Conservation (phyloP, 2,797 vertebrate genomes). For the Esox masquinongy region DNA sequence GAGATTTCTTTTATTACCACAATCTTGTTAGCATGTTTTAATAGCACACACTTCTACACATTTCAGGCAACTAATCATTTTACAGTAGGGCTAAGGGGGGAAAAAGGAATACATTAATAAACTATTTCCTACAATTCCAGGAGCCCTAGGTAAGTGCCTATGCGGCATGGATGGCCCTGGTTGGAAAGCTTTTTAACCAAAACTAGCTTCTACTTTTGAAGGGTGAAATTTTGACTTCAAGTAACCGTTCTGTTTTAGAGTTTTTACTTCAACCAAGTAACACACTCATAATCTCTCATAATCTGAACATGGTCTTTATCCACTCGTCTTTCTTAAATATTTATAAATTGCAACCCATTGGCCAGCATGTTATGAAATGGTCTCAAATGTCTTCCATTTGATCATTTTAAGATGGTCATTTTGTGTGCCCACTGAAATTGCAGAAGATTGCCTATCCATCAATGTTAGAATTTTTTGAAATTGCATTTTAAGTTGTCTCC, state of each 20-base stretch:
- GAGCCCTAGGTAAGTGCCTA: too few relatives aligned
- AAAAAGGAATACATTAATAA: too few relatives aligned
- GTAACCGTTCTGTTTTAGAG: background rate
- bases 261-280: background rate
- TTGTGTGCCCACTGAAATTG: background rate
- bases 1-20: too few relatives aligned
- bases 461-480: constrained; percentile 16
- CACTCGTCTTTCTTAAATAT: background rate
- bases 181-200: background rate
- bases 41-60: too few relatives aligned
- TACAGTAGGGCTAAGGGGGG: too few relatives aligned
- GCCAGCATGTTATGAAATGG: background rate
- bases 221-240: background rate
- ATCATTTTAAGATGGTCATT: background rate
- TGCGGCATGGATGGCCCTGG: too few relatives aligned
- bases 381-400: background rate
- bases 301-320: background rate
- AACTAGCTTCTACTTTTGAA: background rate
- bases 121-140: too few relatives aligned
- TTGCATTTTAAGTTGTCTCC: constrained; percentile 4
- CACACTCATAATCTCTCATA: background rate
- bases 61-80: too few relatives aligned
- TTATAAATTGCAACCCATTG: background rate
- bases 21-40: too few relatives aligned
- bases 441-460: constrained; percentile 10